Conservation (phyloP, 2,888 invertebrate species). For the Drosophila monieri region DNA sequence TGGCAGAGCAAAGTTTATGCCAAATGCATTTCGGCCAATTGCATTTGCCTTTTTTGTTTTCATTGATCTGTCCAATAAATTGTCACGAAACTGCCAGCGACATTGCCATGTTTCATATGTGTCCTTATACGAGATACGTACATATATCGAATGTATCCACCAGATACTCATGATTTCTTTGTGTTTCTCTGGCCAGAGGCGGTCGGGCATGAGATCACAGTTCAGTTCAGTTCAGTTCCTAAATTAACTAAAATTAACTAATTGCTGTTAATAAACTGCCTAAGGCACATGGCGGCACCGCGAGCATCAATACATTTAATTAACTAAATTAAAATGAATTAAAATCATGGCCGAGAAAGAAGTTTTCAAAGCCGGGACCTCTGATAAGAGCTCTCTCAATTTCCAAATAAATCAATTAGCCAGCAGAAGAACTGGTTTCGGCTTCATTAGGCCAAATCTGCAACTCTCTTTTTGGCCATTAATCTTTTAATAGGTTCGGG, state of each 20-base stretch:
- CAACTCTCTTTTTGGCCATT: slow-evolving; percentile 3
- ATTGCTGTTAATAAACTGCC: slow-evolving; percentile 63
- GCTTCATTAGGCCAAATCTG: slow-evolving; percentile 20
- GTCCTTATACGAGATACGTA: slow-evolving; percentile 28
- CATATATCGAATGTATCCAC: slow-evolving; percentile 1
- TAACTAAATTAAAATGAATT: slow-evolving; percentile 59
- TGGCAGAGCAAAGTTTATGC: slow-evolving; percentile 26
- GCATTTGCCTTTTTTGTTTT: slow-evolving; percentile 64
- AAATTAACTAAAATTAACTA: slow-evolving; percentile 63
- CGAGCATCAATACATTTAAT: slow-evolving; percentile 46
- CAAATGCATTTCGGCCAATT: slow-evolving; percentile 60
- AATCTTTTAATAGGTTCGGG: background rate
- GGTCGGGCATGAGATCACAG: slow-evolving; percentile 48
- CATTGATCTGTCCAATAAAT: slow-evolving; percentile 73
- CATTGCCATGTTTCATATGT: slow-evolving; percentile 53
- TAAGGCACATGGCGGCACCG: slow-evolving; percentile 47
- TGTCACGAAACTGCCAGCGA: slow-evolving; percentile 67
- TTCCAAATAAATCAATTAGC: slow-evolving; percentile 28
- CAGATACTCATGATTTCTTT: slow-evolving; percentile 7
- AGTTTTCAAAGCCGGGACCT: slow-evolving; percentile 1
- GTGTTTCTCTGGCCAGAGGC: slow-evolving; percentile 27
- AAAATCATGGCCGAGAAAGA: slow-evolving; percentile 47
- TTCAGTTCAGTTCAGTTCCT: slow-evolving; percentile 49
- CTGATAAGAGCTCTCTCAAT: background rate
- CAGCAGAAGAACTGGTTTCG: background rate